Percentiles rank a stretch among this genome's conserved stretches.
Conservation (phyloP, 2,797 vertebrate genomes). For the Chromobotia macracanthus region DNA sequence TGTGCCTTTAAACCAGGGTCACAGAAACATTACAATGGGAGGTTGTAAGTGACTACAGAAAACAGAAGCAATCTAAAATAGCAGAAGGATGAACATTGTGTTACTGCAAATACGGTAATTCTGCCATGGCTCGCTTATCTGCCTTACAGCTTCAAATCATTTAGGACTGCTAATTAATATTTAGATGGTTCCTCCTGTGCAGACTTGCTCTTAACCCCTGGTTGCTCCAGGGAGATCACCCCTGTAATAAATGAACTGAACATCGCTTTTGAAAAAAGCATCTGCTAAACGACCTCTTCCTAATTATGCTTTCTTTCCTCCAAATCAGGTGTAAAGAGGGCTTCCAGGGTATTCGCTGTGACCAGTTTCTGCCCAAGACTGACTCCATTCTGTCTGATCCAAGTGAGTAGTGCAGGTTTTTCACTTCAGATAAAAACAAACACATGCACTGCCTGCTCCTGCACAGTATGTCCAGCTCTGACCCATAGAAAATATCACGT, state of each 20-base stretch:
- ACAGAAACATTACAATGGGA: background rate
- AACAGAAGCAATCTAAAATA: background rate
- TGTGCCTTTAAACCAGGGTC: background rate
- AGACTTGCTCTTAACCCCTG: background rate
- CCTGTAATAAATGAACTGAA: background rate
- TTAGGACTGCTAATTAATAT: background rate
- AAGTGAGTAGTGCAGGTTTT: slow-evolving; percentile 80
- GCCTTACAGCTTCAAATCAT: background rate
- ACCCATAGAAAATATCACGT: background rate
- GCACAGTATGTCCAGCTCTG: background rate
- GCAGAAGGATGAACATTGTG: background rate
- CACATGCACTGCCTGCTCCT: background rate
- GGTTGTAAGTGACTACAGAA: background rate
- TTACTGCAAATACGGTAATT: background rate
- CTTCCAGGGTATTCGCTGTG: slow-evolving; percentile 97
- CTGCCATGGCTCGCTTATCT: background rate
- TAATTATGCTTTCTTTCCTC: background rate
- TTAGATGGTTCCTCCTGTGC: background rate
- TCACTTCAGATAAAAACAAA: background rate
- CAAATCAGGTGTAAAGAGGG: slow-evolving; percentile 93
- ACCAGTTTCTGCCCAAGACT: slow-evolving; percentile 98
- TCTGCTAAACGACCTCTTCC: background rate
- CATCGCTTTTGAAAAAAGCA: background rate
- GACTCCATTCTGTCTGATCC: slow-evolving; percentile 97
- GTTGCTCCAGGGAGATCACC: background rate